Base-by-base conservation (phyloP, 2,888 invertebrate species). In the Eucera pruinosa region DNA sequence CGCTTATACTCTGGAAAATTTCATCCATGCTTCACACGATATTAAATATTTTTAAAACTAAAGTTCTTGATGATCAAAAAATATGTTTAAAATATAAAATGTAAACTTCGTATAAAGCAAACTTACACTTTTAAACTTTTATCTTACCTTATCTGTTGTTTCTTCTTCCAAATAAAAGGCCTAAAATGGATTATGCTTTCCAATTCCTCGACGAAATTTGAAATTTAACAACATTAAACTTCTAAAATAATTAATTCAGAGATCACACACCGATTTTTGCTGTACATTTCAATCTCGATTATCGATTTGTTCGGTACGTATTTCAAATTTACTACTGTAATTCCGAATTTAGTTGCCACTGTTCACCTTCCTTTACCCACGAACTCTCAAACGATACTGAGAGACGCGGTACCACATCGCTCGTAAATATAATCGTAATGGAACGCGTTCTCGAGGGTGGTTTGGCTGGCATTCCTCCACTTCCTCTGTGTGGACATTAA, bases 321-420 rank as follows among this genome's bases (percentile, higher is more conserved):
- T n/a, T n/a, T n/a, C n/a, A n/a, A 7, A 23, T 50, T 7, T n/a
- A 7, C 30, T 6, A 2, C 7, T 5, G 5, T 23, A 23, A 9
- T 30, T 23, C 13, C 13, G 30, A 4, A 33, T 30, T 30, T 3
- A 2, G 18, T 2, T 33, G 13, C 9, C 18, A 0, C 20, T 11
- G 11, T 18, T 18, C 15, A 0, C 9, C 13, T 25, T 52, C n/a
- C n/a, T n/a, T n/a, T n/a, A n/a, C 43, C 43, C 33, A 9, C 43
- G 25, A 20, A 25, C 50, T 52, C 52, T 15, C 20, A 54, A 23
- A 54, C 54, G 45, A 27, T 18, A 69, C 69, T 69, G 69, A 45
- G 11, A 27, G 11, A 25, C 30, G 50, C 11, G 39, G 15, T 7
- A 68, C 23, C 33, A 4, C 23, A 25, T 25, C 27, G 18, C 23